phyloP scores from a whole-genome alignment of 2,113 vertebrate genomes.

The Pantherophis guttatus region DNA sequence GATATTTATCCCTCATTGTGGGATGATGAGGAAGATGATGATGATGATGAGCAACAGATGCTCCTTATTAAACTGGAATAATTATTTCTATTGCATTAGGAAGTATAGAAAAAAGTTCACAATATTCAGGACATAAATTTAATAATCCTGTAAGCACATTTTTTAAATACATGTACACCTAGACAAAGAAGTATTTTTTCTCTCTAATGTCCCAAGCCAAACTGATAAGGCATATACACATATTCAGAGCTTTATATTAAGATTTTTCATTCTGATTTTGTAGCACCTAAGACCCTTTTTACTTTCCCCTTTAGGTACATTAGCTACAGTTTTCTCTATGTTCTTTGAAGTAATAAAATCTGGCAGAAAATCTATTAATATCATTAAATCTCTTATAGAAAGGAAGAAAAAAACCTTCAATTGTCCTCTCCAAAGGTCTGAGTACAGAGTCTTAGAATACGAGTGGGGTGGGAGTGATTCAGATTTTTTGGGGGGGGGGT shows the following conservation, averaged over 20 bases:
- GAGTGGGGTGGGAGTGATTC: neutral
- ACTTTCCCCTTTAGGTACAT: neutral
- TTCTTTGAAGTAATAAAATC: neutral
- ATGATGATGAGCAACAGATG: neutral
- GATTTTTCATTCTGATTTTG: neutral
- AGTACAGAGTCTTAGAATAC: neutral
- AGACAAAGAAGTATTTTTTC: neutral
- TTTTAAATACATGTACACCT: neutral
- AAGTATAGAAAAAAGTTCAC: neutral
- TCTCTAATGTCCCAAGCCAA: neutral
- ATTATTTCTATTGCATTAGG: neutral
- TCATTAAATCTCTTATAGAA: neutral
- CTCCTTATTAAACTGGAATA: neutral
- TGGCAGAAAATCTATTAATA: neutral
- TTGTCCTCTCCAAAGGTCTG: neutral
- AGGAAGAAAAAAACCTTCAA: neutral
- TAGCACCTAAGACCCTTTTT: neutral
- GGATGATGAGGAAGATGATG: neutral
- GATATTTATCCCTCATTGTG: neutral
- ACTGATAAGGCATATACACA: neutral
- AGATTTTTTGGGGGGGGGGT: neutral
- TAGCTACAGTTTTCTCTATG: neutral
- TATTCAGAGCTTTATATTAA: neutral
- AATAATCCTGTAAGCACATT: neutral
- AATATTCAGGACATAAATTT: neutral